Evolutionary conservation across 1,140 invertebrate genomes (phyloP).

Genomic region (Macrotrachela quadricornifera): DNA sequence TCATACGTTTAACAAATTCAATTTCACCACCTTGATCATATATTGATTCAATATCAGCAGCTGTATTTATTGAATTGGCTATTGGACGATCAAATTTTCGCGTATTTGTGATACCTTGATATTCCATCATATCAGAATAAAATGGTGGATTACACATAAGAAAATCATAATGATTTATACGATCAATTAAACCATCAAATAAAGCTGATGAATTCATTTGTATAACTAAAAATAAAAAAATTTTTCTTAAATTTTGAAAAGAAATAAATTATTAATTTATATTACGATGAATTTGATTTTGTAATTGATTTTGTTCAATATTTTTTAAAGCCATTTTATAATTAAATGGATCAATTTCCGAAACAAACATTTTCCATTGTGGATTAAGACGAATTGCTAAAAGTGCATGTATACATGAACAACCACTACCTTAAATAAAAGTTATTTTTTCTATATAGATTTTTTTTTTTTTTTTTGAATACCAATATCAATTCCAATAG

Average conservation of each 20-base stretch:
- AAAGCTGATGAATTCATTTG: background rate
- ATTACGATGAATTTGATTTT: background rate
- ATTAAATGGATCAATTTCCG: constrained; percentile 2
- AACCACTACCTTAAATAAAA: background rate
- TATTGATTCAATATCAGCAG: constrained; percentile 43
- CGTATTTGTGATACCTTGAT: constrained; percentile 33
- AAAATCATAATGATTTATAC: constrained; percentile 43
- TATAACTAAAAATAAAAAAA: no score
- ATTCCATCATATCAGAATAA: constrained; percentile 47
- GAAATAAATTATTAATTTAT: no score
- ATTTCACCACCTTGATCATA: constrained; percentile 57
- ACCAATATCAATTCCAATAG: constrained; percentile 65
- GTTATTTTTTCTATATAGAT: no score
- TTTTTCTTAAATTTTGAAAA: no score
- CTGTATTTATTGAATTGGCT: constrained; percentile 43
- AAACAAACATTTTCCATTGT: background rate
- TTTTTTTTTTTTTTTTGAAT: constrained; percentile 11
- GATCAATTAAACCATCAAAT: constrained; percentile 18
- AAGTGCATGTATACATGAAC: constrained; percentile 1
- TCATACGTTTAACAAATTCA: constrained; percentile 55
- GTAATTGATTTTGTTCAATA: background rate
- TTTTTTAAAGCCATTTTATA: constrained; percentile 2
- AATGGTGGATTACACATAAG: constrained; percentile 93
- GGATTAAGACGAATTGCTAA: background rate
- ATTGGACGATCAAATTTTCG: constrained; percentile 32